Percentiles rank a stretch among this genome's conserved stretches.
phyloP scores from a whole-genome alignment of 2,888 invertebrate genomes.

The Cantharis rustica region DNA sequence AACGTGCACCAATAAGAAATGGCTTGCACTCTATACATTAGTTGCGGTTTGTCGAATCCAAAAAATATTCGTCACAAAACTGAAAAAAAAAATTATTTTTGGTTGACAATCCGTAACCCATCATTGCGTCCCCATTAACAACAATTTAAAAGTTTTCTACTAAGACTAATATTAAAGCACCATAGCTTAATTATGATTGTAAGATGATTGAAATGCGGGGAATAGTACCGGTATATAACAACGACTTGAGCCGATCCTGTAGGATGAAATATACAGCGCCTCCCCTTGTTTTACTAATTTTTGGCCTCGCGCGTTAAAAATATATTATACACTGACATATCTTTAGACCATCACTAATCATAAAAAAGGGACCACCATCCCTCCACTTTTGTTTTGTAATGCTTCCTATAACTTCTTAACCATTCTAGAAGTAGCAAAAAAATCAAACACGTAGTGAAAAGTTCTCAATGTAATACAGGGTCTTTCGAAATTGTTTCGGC shows the following conservation, averaged over 20 bases:
- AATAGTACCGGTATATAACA: background rate
- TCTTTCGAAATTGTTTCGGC: background rate
- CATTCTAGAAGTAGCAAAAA: background rate
- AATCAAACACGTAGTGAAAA: background rate
- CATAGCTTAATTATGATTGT: background rate
- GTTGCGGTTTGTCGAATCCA: background rate
- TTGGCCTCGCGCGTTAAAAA: background rate
- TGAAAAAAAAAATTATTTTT: background rate
- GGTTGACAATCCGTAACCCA: background rate
- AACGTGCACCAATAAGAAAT: background rate
- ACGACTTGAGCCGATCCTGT: background rate
- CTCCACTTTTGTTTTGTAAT: background rate
- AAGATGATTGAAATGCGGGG: background rate
- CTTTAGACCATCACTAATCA: conserved; percentile 1
- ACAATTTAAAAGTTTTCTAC: conserved; percentile 1
- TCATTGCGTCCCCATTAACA: conserved; percentile 1
- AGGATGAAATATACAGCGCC: background rate
- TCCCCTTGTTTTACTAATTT: background rate
- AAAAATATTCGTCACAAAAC: background rate
- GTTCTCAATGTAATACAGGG: background rate
- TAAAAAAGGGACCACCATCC: conserved; percentile 1
- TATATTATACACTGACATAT: background rate
- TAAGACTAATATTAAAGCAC: background rate
- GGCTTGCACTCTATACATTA: background rate
- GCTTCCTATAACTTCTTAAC: background rate